Conservation (phyloP, 2,888 invertebrate species). For the Ceriagrion tenellum region DNA sequence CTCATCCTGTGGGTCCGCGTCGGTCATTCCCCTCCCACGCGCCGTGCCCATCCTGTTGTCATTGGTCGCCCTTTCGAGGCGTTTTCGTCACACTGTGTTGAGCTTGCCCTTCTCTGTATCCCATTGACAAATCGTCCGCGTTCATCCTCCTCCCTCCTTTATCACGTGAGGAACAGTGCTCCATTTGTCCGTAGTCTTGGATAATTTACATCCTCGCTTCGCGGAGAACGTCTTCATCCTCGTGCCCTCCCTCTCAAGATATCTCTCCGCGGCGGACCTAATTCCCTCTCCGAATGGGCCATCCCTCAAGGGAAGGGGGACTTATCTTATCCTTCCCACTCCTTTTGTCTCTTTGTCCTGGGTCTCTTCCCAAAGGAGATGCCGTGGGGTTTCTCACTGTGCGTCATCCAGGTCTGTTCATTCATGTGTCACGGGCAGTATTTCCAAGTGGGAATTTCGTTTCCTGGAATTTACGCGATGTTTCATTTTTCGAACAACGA, state of each 20-base stretch:
- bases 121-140: background rate
- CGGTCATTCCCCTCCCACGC: background rate
- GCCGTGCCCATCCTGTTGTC: background rate
- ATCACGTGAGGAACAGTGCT: background rate
- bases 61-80: background rate
- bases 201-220: background rate
- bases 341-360: background rate
- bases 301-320: background rate
- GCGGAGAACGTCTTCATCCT: background rate
- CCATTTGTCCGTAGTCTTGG: conserved; percentile 2
- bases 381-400: too few relatives aligned
- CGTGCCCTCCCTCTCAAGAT: background rate
- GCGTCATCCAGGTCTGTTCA: too few relatives aligned
- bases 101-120: background rate
- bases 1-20: background rate
- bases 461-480: too few relatives aligned
- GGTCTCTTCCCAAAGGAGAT: too few relatives aligned
- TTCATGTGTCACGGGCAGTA: too few relatives aligned
- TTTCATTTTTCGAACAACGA: too few relatives aligned
- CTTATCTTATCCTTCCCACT: background rate
- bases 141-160: background rate
- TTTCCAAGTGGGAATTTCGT: too few relatives aligned
- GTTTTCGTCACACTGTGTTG: background rate
- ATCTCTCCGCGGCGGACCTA: background rate
- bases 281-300: background rate